These are phyloP conservation scores for Heliconius hewitsoni DNA, from an alignment of 1,140 invertebrate genomes.

Conservation along the genomic window DNA sequence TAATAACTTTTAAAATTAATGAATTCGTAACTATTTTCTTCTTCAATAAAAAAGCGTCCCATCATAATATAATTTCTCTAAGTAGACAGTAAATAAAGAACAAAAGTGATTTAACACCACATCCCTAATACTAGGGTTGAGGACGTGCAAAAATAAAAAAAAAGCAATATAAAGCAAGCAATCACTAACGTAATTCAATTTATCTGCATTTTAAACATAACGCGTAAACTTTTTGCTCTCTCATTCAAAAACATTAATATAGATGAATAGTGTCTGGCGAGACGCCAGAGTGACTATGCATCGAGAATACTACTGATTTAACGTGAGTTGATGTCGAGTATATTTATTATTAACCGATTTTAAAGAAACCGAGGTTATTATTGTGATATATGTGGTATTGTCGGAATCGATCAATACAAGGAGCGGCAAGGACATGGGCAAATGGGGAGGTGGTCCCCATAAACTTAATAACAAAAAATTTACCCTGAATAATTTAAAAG, in stretches of 20 bases:
- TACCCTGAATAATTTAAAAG: too few species aligned
- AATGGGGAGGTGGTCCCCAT: too few species aligned
- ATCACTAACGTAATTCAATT: slow-evolving; percentile 47
- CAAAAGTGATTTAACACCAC: neutral
- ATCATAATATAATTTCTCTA: neutral
- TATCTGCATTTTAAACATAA: slow-evolving; percentile 58
- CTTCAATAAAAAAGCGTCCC: too few species aligned
- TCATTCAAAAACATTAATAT: slow-evolving; percentile 60
- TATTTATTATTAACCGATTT: neutral
- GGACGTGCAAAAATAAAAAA: neutral
- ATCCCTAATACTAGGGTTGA: neutral
- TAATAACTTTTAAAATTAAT: too few species aligned
- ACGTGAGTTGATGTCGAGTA: neutral
- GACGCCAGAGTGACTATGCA: slow-evolving; percentile 51
- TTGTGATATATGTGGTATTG: too few species aligned
- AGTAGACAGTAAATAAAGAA: neutral
- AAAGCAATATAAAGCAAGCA: slow-evolving; percentile 4
- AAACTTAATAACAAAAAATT: too few species aligned
- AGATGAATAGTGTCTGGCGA: slow-evolving; percentile 61
- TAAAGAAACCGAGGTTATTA: too few species aligned
- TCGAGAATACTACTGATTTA: slow-evolving; percentile 37
- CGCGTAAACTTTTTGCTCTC: slow-evolving; percentile 56
- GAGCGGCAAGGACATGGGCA: too few species aligned
- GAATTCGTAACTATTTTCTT: too few species aligned
- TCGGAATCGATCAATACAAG: too few species aligned